Evolutionary conservation across 2,797 vertebrate species (phyloP).

Genomic region (Rhyacichthys aspro): DNA sequence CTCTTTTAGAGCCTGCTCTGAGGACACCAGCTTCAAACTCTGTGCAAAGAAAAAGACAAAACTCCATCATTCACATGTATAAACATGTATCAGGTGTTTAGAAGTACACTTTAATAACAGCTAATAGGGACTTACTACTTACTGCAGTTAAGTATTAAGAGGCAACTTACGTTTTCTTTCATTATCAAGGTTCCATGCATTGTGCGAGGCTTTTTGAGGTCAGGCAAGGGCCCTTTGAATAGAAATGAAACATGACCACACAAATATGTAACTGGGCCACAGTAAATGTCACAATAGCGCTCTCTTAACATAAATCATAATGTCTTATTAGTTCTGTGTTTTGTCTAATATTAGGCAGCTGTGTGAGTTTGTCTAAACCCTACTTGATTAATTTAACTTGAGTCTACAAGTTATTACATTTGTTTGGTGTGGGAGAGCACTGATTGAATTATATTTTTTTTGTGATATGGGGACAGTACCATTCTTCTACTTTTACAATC

Average conservation of each 20-base stretch:
- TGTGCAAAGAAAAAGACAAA: constrained; percentile 40
- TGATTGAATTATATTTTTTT: no score
- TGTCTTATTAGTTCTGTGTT: no score
- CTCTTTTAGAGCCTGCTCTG: constrained; percentile 95
- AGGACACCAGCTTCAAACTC: constrained; percentile 91
- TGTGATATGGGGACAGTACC: no score
- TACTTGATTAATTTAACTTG: no score
- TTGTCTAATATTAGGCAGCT: no score
- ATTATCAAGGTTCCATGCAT: constrained; percentile 95
- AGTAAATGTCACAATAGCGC: constrained; percentile 1
- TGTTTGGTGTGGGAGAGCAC: no score
- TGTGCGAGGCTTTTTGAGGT: constrained; percentile 90
- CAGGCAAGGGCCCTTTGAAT: constrained; percentile 85
- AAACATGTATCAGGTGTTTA: no score
- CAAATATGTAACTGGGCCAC: neutral
- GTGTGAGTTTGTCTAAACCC: no score
- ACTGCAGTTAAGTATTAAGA: neutral
- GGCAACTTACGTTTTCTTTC: constrained; percentile 91
- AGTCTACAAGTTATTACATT: no score
- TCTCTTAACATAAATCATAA: neutral
- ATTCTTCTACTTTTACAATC: neutral
- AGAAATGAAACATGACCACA: neutral
- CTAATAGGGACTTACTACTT: no score
- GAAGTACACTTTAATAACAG: no score
- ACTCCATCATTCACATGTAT: neutral